phyloP scores from a whole-genome alignment of 2,888 invertebrate species.

The Tachina lurida region DNA sequence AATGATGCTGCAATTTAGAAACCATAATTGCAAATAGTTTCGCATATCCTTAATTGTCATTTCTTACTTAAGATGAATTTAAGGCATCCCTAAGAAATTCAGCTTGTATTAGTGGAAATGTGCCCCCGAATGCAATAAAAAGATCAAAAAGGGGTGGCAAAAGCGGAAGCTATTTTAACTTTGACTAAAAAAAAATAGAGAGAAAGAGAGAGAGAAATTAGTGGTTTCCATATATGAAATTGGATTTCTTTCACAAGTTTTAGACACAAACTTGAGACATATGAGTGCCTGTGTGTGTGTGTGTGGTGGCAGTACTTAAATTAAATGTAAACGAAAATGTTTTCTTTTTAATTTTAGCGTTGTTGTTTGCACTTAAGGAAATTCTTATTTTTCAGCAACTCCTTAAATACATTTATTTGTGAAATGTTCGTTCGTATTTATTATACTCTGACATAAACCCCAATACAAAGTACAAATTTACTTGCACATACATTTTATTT shows the following conservation, averaged over 20 bases:
- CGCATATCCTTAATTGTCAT: conserved; percentile 70
- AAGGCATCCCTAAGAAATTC: conserved; percentile 48
- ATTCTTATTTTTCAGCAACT: conserved; percentile 55
- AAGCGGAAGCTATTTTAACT: conserved; percentile 51
- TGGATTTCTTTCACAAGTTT: conserved; percentile 54
- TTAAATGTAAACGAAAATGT: neutral
- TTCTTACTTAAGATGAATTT: conserved; percentile 65
- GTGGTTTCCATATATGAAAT: conserved; percentile 60
- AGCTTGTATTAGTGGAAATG: neutral
- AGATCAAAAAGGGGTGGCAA: neutral
- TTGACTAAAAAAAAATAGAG: neutral
- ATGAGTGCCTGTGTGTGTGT: neutral
- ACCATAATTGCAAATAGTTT: conserved; percentile 73
- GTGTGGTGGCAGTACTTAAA: neutral
- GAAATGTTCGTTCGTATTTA: neutral
- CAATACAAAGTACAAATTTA: neutral
- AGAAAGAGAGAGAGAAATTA: conserved; percentile 32
- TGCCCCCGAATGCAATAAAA: neutral
- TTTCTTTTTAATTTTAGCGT: neutral
- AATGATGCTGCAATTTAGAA: conserved; percentile 70
- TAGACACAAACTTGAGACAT: conserved; percentile 4
- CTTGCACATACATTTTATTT: neutral
- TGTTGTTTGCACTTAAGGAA: conserved; percentile 37
- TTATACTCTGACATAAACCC: neutral
- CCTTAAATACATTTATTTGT: conserved; percentile 38